Conservation (phyloP, 1,140 invertebrate species). For the Augochlora pura region DNA sequence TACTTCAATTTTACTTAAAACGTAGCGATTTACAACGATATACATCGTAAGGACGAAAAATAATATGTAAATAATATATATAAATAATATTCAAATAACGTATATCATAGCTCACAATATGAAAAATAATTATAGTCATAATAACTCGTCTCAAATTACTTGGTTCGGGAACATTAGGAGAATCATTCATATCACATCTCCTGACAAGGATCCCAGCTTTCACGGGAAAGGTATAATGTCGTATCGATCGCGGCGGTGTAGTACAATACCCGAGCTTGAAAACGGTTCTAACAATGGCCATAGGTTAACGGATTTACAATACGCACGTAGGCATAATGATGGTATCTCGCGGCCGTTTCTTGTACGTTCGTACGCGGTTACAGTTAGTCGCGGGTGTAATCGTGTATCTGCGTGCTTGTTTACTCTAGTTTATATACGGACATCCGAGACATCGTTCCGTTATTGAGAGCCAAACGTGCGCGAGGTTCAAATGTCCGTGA, state of each 20-base stretch:
- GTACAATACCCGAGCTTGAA: constrained; percentile 8
- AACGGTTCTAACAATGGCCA: constrained; percentile 9
- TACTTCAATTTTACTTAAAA: no score
- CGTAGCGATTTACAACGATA: no score
- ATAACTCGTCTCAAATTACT: no score
- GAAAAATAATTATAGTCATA: no score
- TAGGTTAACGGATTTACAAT: constrained; percentile 28
- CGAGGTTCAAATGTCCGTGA: neutral
- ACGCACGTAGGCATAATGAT: constrained; percentile 28
- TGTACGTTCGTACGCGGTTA: constrained; percentile 38
- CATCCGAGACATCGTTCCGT: constrained; percentile 50
- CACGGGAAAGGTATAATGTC: no score
- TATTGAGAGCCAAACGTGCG: constrained; percentile 24
- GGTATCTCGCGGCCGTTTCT: constrained; percentile 30
- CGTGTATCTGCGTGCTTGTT: constrained; percentile 38
- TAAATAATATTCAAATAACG: no score
- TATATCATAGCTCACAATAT: no score
- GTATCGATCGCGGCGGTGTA: neutral
- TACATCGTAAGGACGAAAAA: no score
- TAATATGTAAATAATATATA: no score
- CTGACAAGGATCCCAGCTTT: no score
- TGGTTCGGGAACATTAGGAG: no score
- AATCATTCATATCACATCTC: no score
- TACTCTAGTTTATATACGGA: constrained; percentile 53
- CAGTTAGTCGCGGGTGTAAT: constrained; percentile 54